A percentile compares a stretch with the other conserved stretches of the same genome.
Conservation (phyloP, 2,113 vertebrate species). For the Hippocampus guttulatus region DNA sequence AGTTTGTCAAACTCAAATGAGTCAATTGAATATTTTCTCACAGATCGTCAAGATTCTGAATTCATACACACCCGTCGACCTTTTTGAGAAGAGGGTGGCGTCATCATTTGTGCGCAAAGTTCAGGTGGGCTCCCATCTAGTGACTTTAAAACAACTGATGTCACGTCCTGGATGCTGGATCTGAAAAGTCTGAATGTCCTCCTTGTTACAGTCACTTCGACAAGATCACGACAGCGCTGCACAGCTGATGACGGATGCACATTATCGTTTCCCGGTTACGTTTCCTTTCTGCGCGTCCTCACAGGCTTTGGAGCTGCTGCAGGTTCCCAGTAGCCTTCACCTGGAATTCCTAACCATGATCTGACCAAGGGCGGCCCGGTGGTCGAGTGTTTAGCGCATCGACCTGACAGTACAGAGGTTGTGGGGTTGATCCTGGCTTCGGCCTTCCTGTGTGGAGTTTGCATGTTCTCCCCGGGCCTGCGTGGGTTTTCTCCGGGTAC, state of each 20-base stretch:
- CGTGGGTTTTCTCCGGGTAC: too few relatives aligned
- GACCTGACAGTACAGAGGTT: too few relatives aligned
- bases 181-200: not conserved
- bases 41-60: slow-evolving; percentile 97
- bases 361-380: slow-evolving; percentile 49
- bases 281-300: slow-evolving; percentile 87
- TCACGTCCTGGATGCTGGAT: not conserved
- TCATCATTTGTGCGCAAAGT: slow-evolving; percentile 93
- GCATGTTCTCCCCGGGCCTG: too few relatives aligned
- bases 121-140: slow-evolving; percentile 70
- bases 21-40: not conserved
- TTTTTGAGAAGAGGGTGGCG: slow-evolving; percentile 93
- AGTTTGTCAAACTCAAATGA: not conserved
- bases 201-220: slow-evolving; percentile 77
- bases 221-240: slow-evolving; percentile 77
- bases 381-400: too few relatives aligned
- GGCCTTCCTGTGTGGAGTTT: too few relatives aligned
- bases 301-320: slow-evolving; percentile 85
- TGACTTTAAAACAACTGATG: not conserved
- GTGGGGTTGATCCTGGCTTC: too few relatives aligned
- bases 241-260: slow-evolving; percentile 86
- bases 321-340: slow-evolving; percentile 88
- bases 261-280: slow-evolving; percentile 89
- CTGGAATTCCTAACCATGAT: slow-evolving; percentile 85
- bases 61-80: slow-evolving; percentile 94